phyloP scores from a whole-genome alignment of 1,140 invertebrate genomes.

The Drosophila truncata region DNA sequence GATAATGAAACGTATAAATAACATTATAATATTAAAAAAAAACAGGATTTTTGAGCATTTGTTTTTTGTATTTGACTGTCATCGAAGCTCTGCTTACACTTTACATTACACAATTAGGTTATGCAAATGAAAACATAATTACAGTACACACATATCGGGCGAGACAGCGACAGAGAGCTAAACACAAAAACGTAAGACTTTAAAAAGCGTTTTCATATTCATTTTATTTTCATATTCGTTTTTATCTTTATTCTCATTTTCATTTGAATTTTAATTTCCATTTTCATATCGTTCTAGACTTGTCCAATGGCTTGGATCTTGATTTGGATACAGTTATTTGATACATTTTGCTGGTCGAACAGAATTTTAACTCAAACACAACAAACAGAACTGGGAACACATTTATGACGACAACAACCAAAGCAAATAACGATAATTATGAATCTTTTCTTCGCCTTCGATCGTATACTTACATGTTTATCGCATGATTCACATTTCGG shows the following conservation, averaged over 20 bases:
- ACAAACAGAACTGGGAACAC: conserved; percentile 75
- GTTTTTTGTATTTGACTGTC: conserved; percentile 77
- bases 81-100: conserved; percentile 83
- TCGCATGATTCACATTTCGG: conserved; percentile 57
- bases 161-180: conserved; percentile 62
- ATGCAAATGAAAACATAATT: conserved; percentile 63
- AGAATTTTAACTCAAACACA: conserved; percentile 74
- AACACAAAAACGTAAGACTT: conserved; percentile 57
- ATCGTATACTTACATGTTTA: conserved; percentile 73
- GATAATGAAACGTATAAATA: conserved; percentile 5
- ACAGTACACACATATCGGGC: conserved; percentile 64
- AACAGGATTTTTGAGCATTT: conserved; percentile 57
- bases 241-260: background rate
- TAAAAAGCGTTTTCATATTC: conserved; percentile 43
- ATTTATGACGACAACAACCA: conserved; percentile 83
- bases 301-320: conserved; percentile 36
- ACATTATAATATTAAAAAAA: conserved; percentile 44
- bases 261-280: background rate
- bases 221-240: background rate
- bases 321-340: conserved; percentile 16
- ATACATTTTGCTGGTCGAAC: conserved; percentile 52
- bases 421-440: conserved; percentile 82
- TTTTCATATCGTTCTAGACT: conserved; percentile 1
- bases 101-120: conserved; percentile 77
- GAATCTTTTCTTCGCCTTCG: conserved; percentile 41